Evolutionary conservation across 2,888 invertebrate species (phyloP).

Genomic region (Micoletzkya japonica): DNA sequence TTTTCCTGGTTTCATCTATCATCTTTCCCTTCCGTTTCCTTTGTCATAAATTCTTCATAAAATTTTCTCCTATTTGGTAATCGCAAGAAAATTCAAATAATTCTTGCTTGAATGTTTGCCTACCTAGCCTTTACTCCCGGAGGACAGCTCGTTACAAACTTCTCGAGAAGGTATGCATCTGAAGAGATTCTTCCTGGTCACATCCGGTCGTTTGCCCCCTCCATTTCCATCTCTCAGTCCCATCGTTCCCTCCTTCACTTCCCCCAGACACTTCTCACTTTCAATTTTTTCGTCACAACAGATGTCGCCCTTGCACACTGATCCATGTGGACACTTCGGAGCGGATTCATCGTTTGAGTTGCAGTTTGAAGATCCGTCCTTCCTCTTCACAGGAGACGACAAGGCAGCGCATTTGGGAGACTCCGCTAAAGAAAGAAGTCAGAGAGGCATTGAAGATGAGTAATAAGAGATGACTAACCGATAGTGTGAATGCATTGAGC

Average conservation of each 20-base stretch:
- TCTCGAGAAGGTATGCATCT: conserved; percentile 17
- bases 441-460: not conserved
- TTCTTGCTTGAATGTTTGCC: too few species aligned
- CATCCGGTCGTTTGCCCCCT: too few species aligned
- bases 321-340: conserved; percentile 12
- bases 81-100: too few species aligned
- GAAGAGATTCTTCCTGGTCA: too few species aligned
- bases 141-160: conserved; percentile 1
- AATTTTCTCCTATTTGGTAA: too few species aligned
- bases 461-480: not conserved
- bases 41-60: too few species aligned
- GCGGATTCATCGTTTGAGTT: not conserved
- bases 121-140: conserved; percentile 18
- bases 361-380: not conserved
- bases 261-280: too few species aligned
- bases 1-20: not conserved
- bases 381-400: not conserved
- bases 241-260: too few species aligned
- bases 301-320: conserved; percentile 17
- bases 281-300: conserved; percentile 20
- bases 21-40: too few species aligned
- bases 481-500: conserved; percentile 18
- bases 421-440: too few species aligned
- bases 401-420: not conserved
- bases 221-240: too few species aligned